These are phyloP conservation scores for Ips typographus DNA, from an alignment of 1,140 invertebrate genomes.

Conservation along the genomic window DNA sequence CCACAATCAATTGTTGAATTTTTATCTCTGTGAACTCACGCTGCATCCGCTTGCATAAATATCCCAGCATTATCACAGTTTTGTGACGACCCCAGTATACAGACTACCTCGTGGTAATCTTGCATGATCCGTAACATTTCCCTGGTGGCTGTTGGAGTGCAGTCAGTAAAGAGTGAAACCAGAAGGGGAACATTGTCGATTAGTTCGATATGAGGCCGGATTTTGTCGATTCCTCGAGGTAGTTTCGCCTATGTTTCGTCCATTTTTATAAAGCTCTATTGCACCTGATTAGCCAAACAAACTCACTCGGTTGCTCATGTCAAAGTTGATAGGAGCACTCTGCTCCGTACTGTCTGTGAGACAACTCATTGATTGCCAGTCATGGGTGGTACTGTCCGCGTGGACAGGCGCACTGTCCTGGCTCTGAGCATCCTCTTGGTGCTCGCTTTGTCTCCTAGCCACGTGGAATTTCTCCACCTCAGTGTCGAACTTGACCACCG, in stretches of 20 bases:
- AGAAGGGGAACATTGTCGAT: constrained; percentile 96
- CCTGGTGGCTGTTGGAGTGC: constrained; percentile 80
- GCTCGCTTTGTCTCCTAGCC: constrained; percentile 33
- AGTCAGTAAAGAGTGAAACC: constrained; percentile 96
- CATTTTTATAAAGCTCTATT: not conserved
- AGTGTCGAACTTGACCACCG: constrained; percentile 66
- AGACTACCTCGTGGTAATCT: constrained; percentile 92
- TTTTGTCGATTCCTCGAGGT: constrained; percentile 95
- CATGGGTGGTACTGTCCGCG: constrained; percentile 57
- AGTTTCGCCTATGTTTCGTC: constrained; percentile 73
- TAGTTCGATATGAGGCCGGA: constrained; percentile 90
- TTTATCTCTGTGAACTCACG: constrained; percentile 57
- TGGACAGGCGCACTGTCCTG: constrained; percentile 57
- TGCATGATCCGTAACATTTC: constrained; percentile 96
- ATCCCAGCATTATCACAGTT: constrained; percentile 87
- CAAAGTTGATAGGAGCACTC: constrained; percentile 85
- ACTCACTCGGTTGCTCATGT: constrained; percentile 83
- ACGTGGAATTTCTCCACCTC: constrained; percentile 46
- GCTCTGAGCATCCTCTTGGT: constrained; percentile 45
- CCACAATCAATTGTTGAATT: not conserved
- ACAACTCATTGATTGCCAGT: constrained; percentile 78
- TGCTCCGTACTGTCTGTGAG: constrained; percentile 87
- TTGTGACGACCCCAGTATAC: constrained; percentile 84
- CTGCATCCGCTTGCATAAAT: constrained; percentile 92
- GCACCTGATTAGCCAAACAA: not conserved